Evolutionary conservation across 2,797 vertebrate species (phyloP), one percentile per base, ranked within the genome.

Genomic region (Chanos chanos): DNA sequence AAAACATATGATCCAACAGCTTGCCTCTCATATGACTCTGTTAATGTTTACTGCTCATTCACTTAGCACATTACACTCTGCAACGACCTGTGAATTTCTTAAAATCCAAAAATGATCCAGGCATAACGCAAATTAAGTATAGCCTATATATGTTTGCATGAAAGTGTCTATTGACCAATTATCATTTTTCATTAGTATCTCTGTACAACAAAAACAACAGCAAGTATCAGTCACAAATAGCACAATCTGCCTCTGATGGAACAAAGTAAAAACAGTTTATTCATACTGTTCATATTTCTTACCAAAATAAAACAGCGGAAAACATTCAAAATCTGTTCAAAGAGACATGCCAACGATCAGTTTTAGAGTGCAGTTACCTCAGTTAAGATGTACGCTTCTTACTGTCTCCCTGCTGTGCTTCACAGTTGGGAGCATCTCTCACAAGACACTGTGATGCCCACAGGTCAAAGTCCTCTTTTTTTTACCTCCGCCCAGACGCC

Each of bases 391-490:
- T 58, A 50, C 9, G 18, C 24, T 59, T 43, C 30, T 67, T 60
- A 33, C 63, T 31, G 43, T 45, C 27, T 52, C 67, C 73, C 33
- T 45, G 55, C 31, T 48, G 6, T 63, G 39, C 36, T 63, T 56
- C 66, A 48, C 41, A 66, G 25, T 68, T 73, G 45, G 50, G 30
- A 67, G 53, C 75, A 78, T 80, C 74, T 76, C 72, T 79, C 76
- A 75, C 71, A 70, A 77, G 77, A 83, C 81, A 64, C 72, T 50
- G 70, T 66, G 72, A 21, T 78, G 72, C 73, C 50, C 19, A 19
- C 33, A 2, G 86, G 37, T 37, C 86, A 89, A 88, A 88, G 88
- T 89, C 86, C 87, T 71, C 13, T 56, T 21, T 56, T 63, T 4
- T 47, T 57, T 70, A 79, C n/a, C n/a, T n/a, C n/a, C n/a, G n/a